phyloP scores from a whole-genome alignment of 2,888 invertebrate genomes.

The Chymomyza caudatula region DNA sequence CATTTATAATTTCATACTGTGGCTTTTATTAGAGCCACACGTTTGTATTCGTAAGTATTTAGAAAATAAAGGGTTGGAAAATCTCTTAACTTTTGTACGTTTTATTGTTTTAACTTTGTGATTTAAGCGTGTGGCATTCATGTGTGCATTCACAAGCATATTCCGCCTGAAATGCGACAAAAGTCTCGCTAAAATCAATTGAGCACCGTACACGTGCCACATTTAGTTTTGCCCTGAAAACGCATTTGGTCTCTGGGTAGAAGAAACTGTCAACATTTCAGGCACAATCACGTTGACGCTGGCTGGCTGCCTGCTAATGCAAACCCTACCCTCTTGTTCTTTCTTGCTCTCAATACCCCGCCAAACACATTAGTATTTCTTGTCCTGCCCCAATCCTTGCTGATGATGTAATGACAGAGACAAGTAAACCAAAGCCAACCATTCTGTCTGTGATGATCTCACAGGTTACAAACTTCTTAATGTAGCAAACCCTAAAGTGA shows the following conservation, averaged over 20 bases:
- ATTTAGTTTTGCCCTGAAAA: not conserved
- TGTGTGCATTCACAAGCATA: not conserved
- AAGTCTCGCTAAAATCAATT: not conserved
- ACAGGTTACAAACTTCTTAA: conserved; percentile 10
- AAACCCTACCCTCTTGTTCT: not conserved
- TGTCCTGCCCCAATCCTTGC: not conserved
- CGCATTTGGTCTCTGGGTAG: not conserved
- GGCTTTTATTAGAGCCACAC: not conserved
- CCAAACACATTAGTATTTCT: not conserved
- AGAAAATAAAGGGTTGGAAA: not conserved
- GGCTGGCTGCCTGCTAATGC: not conserved
- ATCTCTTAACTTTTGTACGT: not conserved
- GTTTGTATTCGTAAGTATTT: not conserved
- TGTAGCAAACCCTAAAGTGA: conserved; percentile 19
- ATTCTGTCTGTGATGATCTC: conserved; percentile 32
- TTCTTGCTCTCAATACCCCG: not conserved
- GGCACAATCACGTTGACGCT: not conserved
- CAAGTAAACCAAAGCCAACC: conserved; percentile 8
- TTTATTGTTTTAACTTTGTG: not conserved
- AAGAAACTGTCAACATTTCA: not conserved
- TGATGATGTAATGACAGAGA: not conserved
- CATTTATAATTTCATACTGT: not conserved
- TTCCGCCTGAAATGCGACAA: not conserved
- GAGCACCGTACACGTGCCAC: not conserved
- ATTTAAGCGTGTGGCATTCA: not conserved